Evolutionary conservation across 2,113 vertebrate genomes (phyloP).

Genomic region (Esox niger): DNA sequence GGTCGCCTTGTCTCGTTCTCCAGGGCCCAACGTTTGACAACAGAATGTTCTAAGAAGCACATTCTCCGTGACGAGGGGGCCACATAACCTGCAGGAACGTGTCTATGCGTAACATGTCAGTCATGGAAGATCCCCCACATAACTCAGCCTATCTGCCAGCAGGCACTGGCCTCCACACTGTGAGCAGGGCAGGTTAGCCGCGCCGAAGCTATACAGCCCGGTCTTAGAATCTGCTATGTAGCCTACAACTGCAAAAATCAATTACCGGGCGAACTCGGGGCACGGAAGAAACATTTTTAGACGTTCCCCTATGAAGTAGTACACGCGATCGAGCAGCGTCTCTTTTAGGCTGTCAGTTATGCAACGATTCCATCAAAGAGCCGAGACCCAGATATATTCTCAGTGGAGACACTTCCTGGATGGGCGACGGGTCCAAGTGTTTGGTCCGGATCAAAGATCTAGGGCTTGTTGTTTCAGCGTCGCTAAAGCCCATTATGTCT

Average conservation of each 20-base stretch:
- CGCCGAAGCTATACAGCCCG: constrained; percentile 26
- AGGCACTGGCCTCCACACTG: constrained; percentile 21
- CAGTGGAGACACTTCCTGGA: constrained; percentile 2
- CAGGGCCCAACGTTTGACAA: not conserved
- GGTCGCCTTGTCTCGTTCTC: not conserved
- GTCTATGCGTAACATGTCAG: not conserved
- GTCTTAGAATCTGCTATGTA: not conserved
- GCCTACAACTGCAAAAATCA: constrained; percentile 40
- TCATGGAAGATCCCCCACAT: not conserved
- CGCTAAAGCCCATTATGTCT: constrained; percentile 1
- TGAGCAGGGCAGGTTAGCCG: constrained; percentile 55
- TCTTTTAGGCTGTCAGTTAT: not conserved
- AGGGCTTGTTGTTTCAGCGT: constrained; percentile 9
- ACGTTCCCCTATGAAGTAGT: constrained; percentile 26
- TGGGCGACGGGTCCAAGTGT: not conserved
- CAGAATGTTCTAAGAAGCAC: not conserved
- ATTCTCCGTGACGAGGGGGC: not conserved
- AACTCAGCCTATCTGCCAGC: not conserved
- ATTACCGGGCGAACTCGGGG: constrained; percentile 42
- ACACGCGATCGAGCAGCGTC: not conserved
- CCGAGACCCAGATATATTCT: not conserved
- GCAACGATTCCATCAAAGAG: constrained; percentile 16
- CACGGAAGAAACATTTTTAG: constrained; percentile 49
- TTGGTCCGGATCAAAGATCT: constrained; percentile 9
- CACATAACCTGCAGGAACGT: not conserved